Evolutionary conservation across 2,888 invertebrate species (phyloP).

Genomic region (Phyllotreta cruciferae): DNA sequence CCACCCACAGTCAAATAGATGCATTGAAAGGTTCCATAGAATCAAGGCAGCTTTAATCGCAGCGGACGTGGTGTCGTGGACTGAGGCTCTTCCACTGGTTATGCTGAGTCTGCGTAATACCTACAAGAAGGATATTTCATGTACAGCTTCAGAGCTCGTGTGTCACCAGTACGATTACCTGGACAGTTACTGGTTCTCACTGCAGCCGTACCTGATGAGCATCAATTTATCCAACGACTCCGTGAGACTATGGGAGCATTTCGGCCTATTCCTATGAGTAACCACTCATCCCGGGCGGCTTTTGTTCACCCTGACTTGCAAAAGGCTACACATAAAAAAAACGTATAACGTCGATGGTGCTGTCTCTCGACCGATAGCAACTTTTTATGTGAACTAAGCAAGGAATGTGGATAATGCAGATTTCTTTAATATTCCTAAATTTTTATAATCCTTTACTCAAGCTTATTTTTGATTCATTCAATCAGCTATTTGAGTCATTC

Average conservation of each 20-base stretch:
- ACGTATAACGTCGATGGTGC: no score
- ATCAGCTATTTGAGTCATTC: no score
- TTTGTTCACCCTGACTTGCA: constrained; percentile 57
- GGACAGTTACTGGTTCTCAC: constrained; percentile 13
- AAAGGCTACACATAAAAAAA: constrained; percentile 58
- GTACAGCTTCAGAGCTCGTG: constrained; percentile 19
- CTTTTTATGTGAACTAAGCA: no score
- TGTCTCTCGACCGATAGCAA: no score
- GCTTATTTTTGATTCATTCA: no score
- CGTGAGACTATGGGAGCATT: constrained; percentile 22
- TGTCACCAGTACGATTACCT: neutral
- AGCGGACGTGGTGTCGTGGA: constrained; percentile 29
- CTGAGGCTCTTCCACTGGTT: constrained; percentile 26
- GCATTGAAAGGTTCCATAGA: constrained; percentile 37
- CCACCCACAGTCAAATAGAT: constrained; percentile 36
- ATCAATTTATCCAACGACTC: constrained; percentile 12
- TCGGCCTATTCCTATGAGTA: constrained; percentile 17
- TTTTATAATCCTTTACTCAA: no score
- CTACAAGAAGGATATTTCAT: constrained; percentile 8
- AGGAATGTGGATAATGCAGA: no score
- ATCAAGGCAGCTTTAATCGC: neutral
- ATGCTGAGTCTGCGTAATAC: constrained; percentile 11
- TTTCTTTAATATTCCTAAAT: no score
- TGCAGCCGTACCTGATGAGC: constrained; percentile 12
- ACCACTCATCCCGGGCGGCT: constrained; percentile 3